phyloP scores from a whole-genome alignment of 2,888 invertebrate species.

The Thereva nobilitata region DNA sequence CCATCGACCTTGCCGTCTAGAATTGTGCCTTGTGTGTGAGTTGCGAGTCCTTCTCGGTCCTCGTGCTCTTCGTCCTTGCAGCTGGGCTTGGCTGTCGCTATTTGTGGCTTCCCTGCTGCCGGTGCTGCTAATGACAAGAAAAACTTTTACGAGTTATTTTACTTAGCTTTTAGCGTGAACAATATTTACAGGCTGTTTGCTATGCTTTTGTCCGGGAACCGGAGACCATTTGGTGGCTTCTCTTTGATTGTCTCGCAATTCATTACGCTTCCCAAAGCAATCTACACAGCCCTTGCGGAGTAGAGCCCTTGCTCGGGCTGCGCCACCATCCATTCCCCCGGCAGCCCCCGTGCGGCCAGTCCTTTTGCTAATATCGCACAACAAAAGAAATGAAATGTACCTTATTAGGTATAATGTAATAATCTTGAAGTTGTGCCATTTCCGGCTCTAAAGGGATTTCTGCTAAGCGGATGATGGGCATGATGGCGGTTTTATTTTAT shows the following conservation, averaged over 20 bases:
- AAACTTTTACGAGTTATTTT: slow-evolving; percentile 33
- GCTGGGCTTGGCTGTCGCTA: slow-evolving; percentile 9
- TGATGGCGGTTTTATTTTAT: slow-evolving; percentile 20
- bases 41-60: neutral
- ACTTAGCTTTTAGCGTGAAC: slow-evolving; percentile 28
- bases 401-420: slow-evolving; percentile 27
- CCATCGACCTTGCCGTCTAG: no score
- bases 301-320: no score
- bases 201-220: slow-evolving; percentile 1
- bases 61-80: neutral
- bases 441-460: slow-evolving; percentile 4
- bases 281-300: slow-evolving; percentile 7
- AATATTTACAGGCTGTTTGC: slow-evolving; percentile 31
- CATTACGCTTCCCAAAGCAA: slow-evolving; percentile 23
- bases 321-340: no score
- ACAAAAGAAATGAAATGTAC: slow-evolving; percentile 26
- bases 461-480: slow-evolving; percentile 1
- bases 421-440: slow-evolving; percentile 21
- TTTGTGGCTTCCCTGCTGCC: slow-evolving; percentile 1
- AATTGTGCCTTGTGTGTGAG: neutral
- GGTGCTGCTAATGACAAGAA: slow-evolving; percentile 29
- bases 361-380: neutral
- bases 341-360: no score
- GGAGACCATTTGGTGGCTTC: slow-evolving; percentile 26
- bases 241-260: slow-evolving; percentile 29